Evolutionary conservation across 2,113 vertebrate genomes (phyloP).

Genomic region (Dascyllus trimaculatus): DNA sequence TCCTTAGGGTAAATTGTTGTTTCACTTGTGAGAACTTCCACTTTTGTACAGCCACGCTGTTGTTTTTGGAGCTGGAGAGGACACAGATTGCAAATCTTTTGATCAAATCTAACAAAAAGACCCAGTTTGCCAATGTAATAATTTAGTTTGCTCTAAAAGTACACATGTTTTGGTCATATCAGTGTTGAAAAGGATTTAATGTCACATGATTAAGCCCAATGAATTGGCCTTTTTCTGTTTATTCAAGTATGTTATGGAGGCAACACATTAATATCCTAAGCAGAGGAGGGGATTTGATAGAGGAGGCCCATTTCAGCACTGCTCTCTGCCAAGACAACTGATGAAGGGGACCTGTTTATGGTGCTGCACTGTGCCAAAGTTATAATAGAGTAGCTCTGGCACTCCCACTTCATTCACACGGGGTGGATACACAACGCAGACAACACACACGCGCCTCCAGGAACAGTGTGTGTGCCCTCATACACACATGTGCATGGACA

Average conservation of each 20-base stretch:
- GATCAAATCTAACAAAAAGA: background rate
- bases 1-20: slow-evolving; percentile 15
- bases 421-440: slow-evolving; percentile 41
- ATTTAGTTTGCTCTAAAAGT: background rate
- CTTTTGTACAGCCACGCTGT: slow-evolving; percentile 11
- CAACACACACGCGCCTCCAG: slow-evolving; percentile 31
- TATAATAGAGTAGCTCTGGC: slow-evolving; percentile 73
- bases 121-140: background rate
- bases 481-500: background rate
- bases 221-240: slow-evolving; percentile 34
- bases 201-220: slow-evolving; percentile 26
- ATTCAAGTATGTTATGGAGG: slow-evolving; percentile 44
- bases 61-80: slow-evolving; percentile 1
- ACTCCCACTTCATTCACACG: slow-evolving; percentile 56
- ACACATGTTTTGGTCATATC: background rate
- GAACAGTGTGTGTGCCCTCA: slow-evolving; percentile 3
- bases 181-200: slow-evolving; percentile 24
- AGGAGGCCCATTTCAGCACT: slow-evolving; percentile 50
- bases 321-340: slow-evolving; percentile 66
- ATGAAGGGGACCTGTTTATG: slow-evolving; percentile 72
- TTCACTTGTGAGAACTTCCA: slow-evolving; percentile 7
- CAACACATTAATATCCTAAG: slow-evolving; percentile 52
- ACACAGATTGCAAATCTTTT: background rate
- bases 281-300: slow-evolving; percentile 61
- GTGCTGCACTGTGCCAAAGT: slow-evolving; percentile 66